Conservation (phyloP, 2,888 invertebrate genomes). For the Chelonus formosanus region DNA sequence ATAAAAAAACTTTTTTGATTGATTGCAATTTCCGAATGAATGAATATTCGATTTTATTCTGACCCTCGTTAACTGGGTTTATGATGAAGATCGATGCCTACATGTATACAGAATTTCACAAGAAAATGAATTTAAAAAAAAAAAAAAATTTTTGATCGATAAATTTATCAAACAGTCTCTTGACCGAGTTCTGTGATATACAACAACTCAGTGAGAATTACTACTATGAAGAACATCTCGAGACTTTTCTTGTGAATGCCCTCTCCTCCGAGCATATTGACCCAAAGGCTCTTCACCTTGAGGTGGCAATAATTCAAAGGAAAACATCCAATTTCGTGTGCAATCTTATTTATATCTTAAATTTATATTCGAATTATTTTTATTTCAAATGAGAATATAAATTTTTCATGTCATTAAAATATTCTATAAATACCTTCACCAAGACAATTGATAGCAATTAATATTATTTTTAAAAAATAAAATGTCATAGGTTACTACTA, state of each 20-base stretch:
- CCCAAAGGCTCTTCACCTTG: neutral
- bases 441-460: neutral
- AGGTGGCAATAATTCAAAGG: neutral
- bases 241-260: conserved; percentile 29
- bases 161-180: conserved; percentile 35
- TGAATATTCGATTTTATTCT: too few species aligned
- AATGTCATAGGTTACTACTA: neutral
- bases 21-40: too few species aligned
- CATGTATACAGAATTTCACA: neutral
- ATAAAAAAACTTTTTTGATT: too few species aligned
- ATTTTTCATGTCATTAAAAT: too few species aligned
- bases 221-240: conserved; percentile 15
- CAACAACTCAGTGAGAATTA: conserved; percentile 8
- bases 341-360: neutral
- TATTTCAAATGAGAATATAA: too few species aligned
- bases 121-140: conserved; percentile 8
- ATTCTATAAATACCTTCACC: too few species aligned
- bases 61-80: too few species aligned
- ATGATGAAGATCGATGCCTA: too few species aligned
- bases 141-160: conserved; percentile 9
- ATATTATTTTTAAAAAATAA: neutral
- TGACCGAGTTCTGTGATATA: conserved; percentile 37
- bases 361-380: neutral
- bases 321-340: neutral
- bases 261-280: conserved; percentile 1